Conservation (phyloP, 2,888 invertebrate genomes). For the Psylliodes chrysocephalus region DNA sequence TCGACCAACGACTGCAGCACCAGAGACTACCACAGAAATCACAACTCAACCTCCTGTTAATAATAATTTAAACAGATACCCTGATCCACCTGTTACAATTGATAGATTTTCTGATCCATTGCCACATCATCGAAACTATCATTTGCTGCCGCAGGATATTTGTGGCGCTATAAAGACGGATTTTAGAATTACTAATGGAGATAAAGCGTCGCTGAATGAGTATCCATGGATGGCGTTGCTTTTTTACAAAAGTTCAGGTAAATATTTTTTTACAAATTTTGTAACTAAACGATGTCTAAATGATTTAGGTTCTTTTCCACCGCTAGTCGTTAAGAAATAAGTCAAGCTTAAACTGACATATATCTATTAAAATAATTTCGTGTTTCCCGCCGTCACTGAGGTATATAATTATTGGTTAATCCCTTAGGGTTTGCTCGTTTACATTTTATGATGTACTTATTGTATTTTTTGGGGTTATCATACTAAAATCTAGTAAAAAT, state of each 20-base stretch:
- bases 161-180: conserved; percentile 71
- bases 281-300: neutral
- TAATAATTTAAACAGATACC: no score
- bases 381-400: no score
- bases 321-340: no score
- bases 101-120: conserved; percentile 23
- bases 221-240: conserved; percentile 83
- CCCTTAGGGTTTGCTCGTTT: no score
- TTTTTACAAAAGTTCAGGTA: conserved; percentile 64
- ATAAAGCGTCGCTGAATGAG: conserved; percentile 70
- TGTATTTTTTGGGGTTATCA: no score
- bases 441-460: no score
- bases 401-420: no score
- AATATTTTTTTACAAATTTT: conserved; percentile 35
- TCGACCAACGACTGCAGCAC: conserved; percentile 27
- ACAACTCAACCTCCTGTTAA: neutral
- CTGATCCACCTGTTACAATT: neutral
- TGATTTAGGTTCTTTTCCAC: neutral
- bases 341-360: no score
- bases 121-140: conserved; percentile 59
- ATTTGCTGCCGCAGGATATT: conserved; percentile 58
- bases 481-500: no score
- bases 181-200: conserved; percentile 70
- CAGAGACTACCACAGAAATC: conserved; percentile 2
- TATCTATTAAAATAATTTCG: no score